Base-by-base conservation (phyloP, 2,797 vertebrate genomes). In the Sebastes hopkinsi region DNA sequence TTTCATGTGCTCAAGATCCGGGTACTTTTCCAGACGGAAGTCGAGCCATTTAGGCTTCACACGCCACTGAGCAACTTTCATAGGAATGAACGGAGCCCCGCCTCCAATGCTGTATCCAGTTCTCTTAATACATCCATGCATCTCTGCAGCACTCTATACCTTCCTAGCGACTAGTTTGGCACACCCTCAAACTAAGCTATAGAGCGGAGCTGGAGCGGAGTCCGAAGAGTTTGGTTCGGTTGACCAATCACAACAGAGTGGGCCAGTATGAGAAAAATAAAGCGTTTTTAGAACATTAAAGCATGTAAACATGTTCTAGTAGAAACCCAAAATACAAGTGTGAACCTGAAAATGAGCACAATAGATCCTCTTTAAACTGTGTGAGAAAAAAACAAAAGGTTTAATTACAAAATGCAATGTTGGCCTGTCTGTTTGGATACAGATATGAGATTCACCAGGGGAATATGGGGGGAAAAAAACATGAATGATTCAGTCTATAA, bases 401-500 rank as follows among this genome's bases (percentile, higher is more conserved):
- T 69, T 72, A 59, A 56, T 83, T 72, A 32, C 12, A 34, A 22
- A 64, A 64, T 59, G 25, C 13, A 7, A 9, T 59, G 4, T 29
- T 16, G 1, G 5, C 18, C 27, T 18, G 14, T 52, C 25, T 71
- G 59, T 77, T 64, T 72, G 18, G 29, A 42, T 22, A 46, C 46
- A 69, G 27, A 70, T 32, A 56, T 54, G 20, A 82, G n/a, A 75
- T 62, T 25, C 32, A 67, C 7, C 6, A 14, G 30, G 42, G 29
- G 59, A 27, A 12, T 55, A 62, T 12, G 25, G 23, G 27, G 32
- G 6, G 25, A 18, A 58, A 38, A 38, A 68, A 68, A 38, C 60
- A 79, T 83, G 29, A 90, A 90, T 73, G 64, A 83, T 87, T 90
- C 67, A 90, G 46, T 22, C 34, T 69, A 20, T 67, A 30, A 79